phyloP scores from a whole-genome alignment of 2,888 invertebrate genomes.

The Lycocerus yunnanus region DNA sequence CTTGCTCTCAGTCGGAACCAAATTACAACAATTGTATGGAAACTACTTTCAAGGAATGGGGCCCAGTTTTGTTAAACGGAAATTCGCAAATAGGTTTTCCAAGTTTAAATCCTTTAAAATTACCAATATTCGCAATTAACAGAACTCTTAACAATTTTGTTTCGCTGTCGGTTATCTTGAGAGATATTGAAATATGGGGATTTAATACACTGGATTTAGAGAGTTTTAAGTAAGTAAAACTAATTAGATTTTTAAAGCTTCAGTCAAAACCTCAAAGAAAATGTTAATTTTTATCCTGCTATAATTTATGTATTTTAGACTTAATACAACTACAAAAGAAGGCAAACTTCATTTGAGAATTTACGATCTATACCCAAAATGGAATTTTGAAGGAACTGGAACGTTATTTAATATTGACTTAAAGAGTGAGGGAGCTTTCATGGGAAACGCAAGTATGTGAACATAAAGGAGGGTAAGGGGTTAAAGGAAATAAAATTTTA shows the following conservation, averaged over 20 bases:
- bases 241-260: too few relatives aligned
- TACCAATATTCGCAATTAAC: constrained; percentile 71
- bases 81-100: constrained; percentile 73
- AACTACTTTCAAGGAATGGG: constrained; percentile 63
- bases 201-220: constrained; percentile 45
- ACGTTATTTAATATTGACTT: constrained; percentile 58
- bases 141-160: constrained; percentile 70
- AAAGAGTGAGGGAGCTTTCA: constrained; percentile 58
- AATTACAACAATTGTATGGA: constrained; percentile 66
- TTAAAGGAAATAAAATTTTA: too few relatives aligned
- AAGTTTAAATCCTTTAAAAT: constrained; percentile 69
- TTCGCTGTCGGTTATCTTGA: constrained; percentile 68
- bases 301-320: too few relatives aligned
- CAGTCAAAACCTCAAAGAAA: too few relatives aligned
- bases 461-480: too few relatives aligned
- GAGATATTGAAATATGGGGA: constrained; percentile 67
- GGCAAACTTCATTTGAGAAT: constrained; percentile 55
- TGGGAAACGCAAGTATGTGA: constrained; percentile 61
- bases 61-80: constrained; percentile 63
- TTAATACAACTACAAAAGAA: constrained; percentile 55
- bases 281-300: too few relatives aligned
- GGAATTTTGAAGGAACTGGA: constrained; percentile 61
- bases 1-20: constrained; percentile 67
- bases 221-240: not conserved
- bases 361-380: constrained; percentile 56